Evolutionary conservation across 2,797 vertebrate genomes (phyloP).

Genomic region (Helicolenus hilgendorfi): DNA sequence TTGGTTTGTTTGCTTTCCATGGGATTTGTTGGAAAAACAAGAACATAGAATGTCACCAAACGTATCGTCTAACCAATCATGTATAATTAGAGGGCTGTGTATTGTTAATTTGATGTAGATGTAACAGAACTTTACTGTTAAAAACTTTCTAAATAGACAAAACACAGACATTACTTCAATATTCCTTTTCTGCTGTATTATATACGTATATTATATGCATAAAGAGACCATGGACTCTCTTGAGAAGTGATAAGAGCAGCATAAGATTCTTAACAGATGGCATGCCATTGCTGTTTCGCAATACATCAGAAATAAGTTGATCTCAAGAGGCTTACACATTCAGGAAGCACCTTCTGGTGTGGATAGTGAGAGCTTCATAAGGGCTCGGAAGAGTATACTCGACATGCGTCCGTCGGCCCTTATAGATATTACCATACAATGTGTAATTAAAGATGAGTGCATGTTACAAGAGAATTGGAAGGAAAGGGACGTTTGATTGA

Average conservation of each 20-base stretch:
- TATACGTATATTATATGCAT: not conserved
- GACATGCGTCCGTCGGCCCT: slow-evolving; percentile 35
- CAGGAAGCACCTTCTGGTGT: slow-evolving; percentile 29
- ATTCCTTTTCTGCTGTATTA: not conserved
- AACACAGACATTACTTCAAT: not conserved
- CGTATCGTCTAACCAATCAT: not conserved
- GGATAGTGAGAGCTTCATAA: slow-evolving; percentile 13
- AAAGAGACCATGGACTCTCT: not conserved
- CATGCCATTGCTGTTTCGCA: slow-evolving; percentile 14
- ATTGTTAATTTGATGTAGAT: not conserved
- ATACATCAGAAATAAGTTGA: slow-evolving; percentile 34
- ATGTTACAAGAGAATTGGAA: not conserved
- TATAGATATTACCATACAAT: not conserved
- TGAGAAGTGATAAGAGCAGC: not conserved
- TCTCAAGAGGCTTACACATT: slow-evolving; percentile 6
- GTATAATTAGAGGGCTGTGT: not conserved
- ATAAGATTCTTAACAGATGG: slow-evolving; percentile 47
- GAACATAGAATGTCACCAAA: not conserved
- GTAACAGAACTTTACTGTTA: not conserved
- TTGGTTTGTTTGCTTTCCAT: not conserved
- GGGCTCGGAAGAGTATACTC: slow-evolving; percentile 4
- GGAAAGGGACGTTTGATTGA: not conserved
- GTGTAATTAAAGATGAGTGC: slow-evolving; percentile 7
- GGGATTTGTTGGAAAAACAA: not conserved
- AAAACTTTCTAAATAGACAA: not conserved